Conservation (phyloP, 2,113 vertebrate genomes). For the Calypte anna region DNA sequence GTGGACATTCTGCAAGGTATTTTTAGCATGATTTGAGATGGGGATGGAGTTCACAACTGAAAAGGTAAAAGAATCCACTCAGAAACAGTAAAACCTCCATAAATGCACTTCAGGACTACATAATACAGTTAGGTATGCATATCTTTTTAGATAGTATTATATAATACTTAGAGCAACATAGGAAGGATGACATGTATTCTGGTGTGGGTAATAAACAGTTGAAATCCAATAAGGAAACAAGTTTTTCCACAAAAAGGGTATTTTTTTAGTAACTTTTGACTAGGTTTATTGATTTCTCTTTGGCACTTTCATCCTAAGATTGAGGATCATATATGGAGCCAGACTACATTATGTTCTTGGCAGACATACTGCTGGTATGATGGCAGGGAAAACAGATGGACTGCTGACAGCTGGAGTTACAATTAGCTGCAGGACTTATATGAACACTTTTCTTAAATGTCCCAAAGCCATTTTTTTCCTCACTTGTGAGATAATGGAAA, state of each 20-base stretch:
- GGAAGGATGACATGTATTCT: neutral
- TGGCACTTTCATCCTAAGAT: neutral
- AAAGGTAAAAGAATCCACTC: neutral
- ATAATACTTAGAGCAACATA: neutral
- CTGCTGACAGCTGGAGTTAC: neutral
- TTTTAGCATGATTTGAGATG: neutral
- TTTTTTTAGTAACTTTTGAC: neutral
- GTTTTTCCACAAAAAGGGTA: neutral
- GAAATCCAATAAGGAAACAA: neutral
- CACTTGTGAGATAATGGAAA: neutral
- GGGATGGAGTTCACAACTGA: neutral
- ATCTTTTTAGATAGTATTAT: neutral
- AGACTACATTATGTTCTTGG: neutral
- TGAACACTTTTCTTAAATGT: neutral
- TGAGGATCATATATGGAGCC: neutral
- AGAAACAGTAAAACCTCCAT: neutral
- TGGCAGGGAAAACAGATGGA: constrained; percentile 1
- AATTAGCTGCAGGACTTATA: neutral
- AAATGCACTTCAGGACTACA: neutral
- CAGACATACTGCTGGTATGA: neutral
- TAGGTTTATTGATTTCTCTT: neutral
- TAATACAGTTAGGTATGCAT: neutral
- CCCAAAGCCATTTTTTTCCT: neutral
- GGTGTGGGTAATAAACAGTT: neutral
- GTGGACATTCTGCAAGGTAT: accelerated